Base-by-base conservation (phyloP, 2,888 invertebrate genomes). In the Schizotus pectinicornis region DNA sequence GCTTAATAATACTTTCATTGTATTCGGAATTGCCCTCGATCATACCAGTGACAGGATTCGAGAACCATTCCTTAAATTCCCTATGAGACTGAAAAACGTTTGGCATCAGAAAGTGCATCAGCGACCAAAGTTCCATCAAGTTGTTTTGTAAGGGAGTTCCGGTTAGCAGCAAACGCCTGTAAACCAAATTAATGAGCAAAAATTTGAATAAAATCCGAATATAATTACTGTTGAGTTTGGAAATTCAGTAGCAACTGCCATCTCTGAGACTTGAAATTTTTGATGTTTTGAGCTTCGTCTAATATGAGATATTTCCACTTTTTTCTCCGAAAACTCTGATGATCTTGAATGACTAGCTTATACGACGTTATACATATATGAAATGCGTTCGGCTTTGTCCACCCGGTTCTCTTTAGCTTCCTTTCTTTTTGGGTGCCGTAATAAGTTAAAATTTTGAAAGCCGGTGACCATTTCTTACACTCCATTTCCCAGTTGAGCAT, bases 401-500 rank as follows among this genome's bases (percentile, higher is more conserved):
- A 99, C 37, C 99, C 93, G 53, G 89, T 90, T 70, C 95, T 85
- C 77, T 95, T 95, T 65, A 89, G 81, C 79, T 94, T 94, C 54
- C 99, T 84, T 79, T 99, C 99, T 78, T 98, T 98, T 72, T 94
- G 94, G 31, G 91, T 89, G 41, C 99, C 99, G 77, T 97, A 99
- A 79, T 99, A 99, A 0, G 98, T 98, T 67, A 99, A 86, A 74
- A 99, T 95, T 85, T 99, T 99, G 79, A 99, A 96, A 48, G 94
- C 95, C 0, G 99, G 99, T 80, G 98, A 98, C 99, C 99, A 99
- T 80, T 98, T 98, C 81, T 99, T 98, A 76, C 97, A 93, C 81
- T 99, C 99, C 94, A 98, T 95, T 83, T 99, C 99, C 99, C 99
- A 99, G 82, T 99, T 99, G 61, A 99, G 85, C 92, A 99, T 97